Evolutionary conservation across 1,140 invertebrate genomes (phyloP).

Genomic region (Drosophila lowei): DNA sequence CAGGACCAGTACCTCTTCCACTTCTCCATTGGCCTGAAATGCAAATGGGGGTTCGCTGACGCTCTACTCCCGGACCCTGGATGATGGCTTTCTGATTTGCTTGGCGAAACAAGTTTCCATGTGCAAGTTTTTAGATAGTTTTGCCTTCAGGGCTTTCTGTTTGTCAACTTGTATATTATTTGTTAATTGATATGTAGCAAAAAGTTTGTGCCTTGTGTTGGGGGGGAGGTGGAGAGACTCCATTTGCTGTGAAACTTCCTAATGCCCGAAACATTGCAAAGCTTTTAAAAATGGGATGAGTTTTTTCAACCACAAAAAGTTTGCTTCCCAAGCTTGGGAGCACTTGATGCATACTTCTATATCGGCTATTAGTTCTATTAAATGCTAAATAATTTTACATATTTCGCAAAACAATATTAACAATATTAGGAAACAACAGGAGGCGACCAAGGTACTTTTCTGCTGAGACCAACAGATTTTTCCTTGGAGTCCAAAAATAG

Average conservation of each 20-base stretch:
- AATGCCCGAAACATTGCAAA: conserved; percentile 62
- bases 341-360: no score
- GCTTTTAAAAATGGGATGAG: conserved; percentile 16
- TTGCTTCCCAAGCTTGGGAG: background rate
- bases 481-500: conserved; percentile 16
- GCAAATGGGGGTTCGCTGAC: conserved; percentile 54
- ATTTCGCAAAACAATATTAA: conserved; percentile 13
- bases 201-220: conserved; percentile 47
- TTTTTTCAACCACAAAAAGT: conserved; percentile 11
- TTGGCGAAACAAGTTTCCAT: conserved; percentile 66
- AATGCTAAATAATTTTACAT: conserved; percentile 20
- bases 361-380: no score
- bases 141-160: conserved; percentile 59
- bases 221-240: conserved; percentile 5
- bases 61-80: conserved; percentile 50
- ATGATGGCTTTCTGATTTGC: conserved; percentile 80
- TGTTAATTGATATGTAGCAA: conserved; percentile 78
- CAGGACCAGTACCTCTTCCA: conserved; percentile 4
- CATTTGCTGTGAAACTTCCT: conserved; percentile 45
- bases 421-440: conserved; percentile 36
- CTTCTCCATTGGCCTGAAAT: conserved; percentile 58
- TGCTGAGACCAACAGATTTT: conserved; percentile 48
- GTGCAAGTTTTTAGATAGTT: conserved; percentile 50
- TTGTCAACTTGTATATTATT: conserved; percentile 75
- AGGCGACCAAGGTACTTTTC: conserved; percentile 42